Base-by-base conservation (phyloP, 2,888 invertebrate genomes). In the Drepanosiphum platanoidis region DNA sequence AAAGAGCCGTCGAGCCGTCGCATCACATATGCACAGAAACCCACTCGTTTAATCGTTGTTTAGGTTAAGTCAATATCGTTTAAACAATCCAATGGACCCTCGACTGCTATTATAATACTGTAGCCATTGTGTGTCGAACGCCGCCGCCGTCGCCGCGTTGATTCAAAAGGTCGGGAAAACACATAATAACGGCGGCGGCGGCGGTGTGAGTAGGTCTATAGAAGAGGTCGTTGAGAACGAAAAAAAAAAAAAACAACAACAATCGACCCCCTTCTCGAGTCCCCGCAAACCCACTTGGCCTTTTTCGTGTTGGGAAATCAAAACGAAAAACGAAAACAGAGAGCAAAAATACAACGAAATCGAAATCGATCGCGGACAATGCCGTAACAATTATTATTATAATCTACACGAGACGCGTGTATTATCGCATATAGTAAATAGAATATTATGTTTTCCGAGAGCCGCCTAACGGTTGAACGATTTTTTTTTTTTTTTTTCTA, bases 41-140 rank as follows among this genome's bases (percentile, higher is more conserved):
- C 79, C 80, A 52, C 34, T 80, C 70, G 80, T 70, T 80, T 68
- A 80, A 80, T 80, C 70, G 34, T 80, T 52, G 46, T 80, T 80
- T 46, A n/a, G 66, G 42, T 70, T 34, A 46, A 80, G 80, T 70
- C 80, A 70, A 80, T 36, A 80, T 52, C 80, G 79, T 68, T 66
- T 79, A 70, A 70, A 80, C 32, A 66, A 80, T 80, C 34, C 80
- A 36, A 70, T 36, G 68, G 36, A 70, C 68, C 80, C 80, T 22
- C 27, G 11, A 70, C 70, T n/a, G 9, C 8, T 15, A 1, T 11
- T n/a, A n/a, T 15, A 66, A n/a, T n/a, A n/a, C n/a, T 18, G 15
- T 32, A 22, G 66, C 42, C 22, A 66, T 79, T 66, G 39, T 70
- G 52, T 42, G 27, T 46, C 74, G 46, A n/a, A n/a, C 64, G 9